Percentiles rank a stretch among this genome's conserved stretches.
These are phyloP conservation scores for Spialia ferax DNA, from an alignment of 2,888 invertebrate species.

Conservation along the genomic window DNA sequence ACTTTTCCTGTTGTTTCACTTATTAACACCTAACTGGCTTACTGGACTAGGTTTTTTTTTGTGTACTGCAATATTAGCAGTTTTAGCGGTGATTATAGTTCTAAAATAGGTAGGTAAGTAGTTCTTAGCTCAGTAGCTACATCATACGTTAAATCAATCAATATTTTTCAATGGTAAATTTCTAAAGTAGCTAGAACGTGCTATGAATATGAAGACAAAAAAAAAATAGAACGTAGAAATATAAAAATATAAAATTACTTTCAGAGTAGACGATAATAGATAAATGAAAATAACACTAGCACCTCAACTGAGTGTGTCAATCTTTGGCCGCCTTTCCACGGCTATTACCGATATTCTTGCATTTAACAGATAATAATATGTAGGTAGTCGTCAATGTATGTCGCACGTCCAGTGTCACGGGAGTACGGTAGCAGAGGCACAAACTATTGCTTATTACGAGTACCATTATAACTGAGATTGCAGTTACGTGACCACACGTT, in stretches of 20 bases:
- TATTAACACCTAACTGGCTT: neutral
- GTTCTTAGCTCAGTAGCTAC: no score
- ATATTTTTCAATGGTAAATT: no score
- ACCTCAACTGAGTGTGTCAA: neutral
- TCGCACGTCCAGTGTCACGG: conserved; percentile 16
- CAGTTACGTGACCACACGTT: conserved; percentile 29
- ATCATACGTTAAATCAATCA: no score
- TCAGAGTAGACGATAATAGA: neutral
- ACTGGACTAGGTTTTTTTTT: no score
- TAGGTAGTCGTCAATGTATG: neutral
- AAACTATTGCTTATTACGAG: neutral
- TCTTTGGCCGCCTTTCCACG: neutral
- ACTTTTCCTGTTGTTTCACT: neutral
- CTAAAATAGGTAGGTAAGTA: no score
- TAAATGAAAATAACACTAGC: neutral
- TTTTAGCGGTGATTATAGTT: no score
- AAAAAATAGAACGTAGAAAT: neutral
- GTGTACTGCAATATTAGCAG: no score
- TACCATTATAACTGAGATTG: conserved; percentile 14
- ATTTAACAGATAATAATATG: neutral
- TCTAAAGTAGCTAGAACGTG: no score
- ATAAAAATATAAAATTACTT: no score
- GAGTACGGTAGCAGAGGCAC: conserved; percentile 14
- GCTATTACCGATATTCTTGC: neutral
- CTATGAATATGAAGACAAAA: no score